A percentile compares a stretch with the other conserved stretches of the same genome.
phyloP scores from a whole-genome alignment of 2,113 vertebrate species.

The Falco punctatus region DNA sequence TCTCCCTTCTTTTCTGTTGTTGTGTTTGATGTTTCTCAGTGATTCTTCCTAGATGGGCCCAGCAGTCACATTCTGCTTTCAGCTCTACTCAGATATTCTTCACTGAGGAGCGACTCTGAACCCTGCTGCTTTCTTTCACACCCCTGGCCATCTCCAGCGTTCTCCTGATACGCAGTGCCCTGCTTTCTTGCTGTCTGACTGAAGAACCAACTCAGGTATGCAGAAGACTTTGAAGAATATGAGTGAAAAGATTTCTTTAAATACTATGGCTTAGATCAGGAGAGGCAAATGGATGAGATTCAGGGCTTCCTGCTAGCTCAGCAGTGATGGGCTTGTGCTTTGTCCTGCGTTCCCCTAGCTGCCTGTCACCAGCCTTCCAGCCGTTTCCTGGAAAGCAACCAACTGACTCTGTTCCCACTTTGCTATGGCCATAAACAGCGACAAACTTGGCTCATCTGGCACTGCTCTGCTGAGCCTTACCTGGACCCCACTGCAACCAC shows the following conservation, averaged over 20 bases:
- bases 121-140: background rate
- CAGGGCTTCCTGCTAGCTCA: background rate
- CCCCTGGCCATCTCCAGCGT: background rate
- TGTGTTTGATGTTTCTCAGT: background rate
- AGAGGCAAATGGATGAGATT: background rate
- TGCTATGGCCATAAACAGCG: background rate
- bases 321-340: background rate
- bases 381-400: conserved; percentile 46
- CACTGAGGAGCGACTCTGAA: background rate
- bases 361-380: background rate
- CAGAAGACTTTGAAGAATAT: background rate
- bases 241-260: background rate
- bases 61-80: conserved; percentile 11
- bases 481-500: background rate
- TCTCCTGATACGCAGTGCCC: background rate
- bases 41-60: background rate
- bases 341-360: background rate
- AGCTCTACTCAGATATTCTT: background rate
- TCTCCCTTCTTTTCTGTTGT: background rate
- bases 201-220: background rate
- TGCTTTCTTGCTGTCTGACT: background rate
- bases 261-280: background rate
- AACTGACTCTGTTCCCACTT: background rate
- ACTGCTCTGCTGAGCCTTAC: background rate
- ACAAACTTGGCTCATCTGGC: background rate